Evolutionary conservation across 1,140 invertebrate species (phyloP).

Genomic region (Bilobella aurantiaca): DNA sequence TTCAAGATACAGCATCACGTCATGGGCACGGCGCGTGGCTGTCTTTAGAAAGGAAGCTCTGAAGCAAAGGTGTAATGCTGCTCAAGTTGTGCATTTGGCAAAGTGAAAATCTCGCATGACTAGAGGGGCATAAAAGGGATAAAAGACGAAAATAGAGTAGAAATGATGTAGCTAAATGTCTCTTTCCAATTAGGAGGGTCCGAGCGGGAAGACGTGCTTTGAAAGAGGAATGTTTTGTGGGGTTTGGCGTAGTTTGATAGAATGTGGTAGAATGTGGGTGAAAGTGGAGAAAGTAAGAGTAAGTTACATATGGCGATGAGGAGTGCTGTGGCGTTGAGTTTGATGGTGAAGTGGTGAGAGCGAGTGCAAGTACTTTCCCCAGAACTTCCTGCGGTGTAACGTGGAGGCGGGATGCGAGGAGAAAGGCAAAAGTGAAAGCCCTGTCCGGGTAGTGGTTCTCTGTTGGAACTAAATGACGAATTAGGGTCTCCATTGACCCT

Average conservation of each 20-base stretch:
- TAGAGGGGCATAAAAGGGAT: not conserved
- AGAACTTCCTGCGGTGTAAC: slow-evolving; percentile 83
- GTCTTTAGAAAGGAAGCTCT: not conserved
- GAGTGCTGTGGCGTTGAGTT: not conserved
- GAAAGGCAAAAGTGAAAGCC: slow-evolving; percentile 83
- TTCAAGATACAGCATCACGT: not conserved
- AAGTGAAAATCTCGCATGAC: not conserved
- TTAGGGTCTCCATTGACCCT: slow-evolving; percentile 70
- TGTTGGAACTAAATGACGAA: slow-evolving; percentile 82
- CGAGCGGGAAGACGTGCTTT: not conserved
- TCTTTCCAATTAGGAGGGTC: not conserved
- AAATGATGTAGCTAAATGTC: not conserved
- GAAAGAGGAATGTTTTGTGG: too few species aligned
- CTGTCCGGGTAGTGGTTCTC: slow-evolving; percentile 76
- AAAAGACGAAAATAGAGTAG: not conserved
- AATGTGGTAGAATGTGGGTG: too few species aligned
- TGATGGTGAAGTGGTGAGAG: slow-evolving; percentile 13
- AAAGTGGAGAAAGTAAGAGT: not conserved
- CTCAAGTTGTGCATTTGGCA: not conserved
- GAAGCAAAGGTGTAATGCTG: not conserved
- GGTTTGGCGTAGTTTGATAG: too few species aligned
- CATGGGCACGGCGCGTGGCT: not conserved
- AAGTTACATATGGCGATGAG: not conserved
- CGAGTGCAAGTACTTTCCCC: slow-evolving; percentile 62
- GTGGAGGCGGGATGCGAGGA: slow-evolving; percentile 81